A percentile compares a stretch with the other conserved stretches of the same genome.
These are phyloP conservation scores for Cephalopterus ornatus DNA, from an alignment of 2,113 vertebrate genomes.

Conservation along the genomic window DNA sequence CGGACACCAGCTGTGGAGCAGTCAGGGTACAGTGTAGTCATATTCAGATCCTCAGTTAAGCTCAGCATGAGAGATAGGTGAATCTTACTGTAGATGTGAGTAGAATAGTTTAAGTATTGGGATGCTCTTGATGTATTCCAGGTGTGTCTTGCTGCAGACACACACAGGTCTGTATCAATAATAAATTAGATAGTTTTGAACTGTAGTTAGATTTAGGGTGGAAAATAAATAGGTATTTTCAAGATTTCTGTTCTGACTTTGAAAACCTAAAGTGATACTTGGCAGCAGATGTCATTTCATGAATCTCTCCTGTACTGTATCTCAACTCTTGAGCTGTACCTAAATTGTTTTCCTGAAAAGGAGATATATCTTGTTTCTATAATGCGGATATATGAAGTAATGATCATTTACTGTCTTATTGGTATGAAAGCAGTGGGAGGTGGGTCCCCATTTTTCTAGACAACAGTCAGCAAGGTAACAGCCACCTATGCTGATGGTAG, in stretches of 20 bases:
- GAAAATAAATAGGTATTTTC: neutral
- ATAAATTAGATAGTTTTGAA: neutral
- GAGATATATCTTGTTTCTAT: neutral
- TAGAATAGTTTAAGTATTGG: neutral
- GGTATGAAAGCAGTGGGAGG: neutral
- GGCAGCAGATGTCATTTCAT: neutral
- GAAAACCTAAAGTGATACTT: neutral
- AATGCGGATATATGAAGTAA: neutral
- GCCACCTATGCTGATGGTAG: neutral
- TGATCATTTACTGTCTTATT: neutral
- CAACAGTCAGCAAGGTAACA: neutral
- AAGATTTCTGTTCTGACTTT: neutral
- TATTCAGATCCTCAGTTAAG: neutral
- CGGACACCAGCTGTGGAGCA: neutral
- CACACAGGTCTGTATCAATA: neutral
- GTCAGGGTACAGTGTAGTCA: neutral
- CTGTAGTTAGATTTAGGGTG: neutral
- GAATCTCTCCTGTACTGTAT: neutral
- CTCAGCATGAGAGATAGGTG: neutral
- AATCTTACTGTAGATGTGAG: neutral
- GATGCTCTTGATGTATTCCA: accelerated
- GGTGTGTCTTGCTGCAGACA: neutral
- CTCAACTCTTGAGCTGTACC: neutral
- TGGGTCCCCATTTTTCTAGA: neutral
- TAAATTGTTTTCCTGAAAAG: neutral